Percentiles rank a stretch among this genome's conserved stretches.
Conservation (phyloP, 1,140 invertebrate species). For the Lordiphosa mommai region DNA sequence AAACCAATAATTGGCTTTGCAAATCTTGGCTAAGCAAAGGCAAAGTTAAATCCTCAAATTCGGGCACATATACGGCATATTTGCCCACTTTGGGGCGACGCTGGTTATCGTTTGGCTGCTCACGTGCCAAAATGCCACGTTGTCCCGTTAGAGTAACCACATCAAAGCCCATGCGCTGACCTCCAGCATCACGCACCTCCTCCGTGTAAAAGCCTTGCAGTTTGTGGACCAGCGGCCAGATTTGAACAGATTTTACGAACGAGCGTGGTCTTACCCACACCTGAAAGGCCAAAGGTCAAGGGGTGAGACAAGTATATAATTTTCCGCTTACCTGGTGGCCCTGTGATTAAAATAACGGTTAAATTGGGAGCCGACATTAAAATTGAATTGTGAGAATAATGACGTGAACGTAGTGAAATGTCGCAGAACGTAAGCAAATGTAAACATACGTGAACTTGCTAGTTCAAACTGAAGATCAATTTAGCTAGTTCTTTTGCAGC, state of each 20-base stretch:
- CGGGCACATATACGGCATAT: constrained; percentile 44
- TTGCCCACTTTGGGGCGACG: constrained; percentile 48
- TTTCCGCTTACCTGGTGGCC: constrained; percentile 29
- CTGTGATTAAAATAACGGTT: constrained; percentile 39
- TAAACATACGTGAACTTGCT: too few relatives aligned
- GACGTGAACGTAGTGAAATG: too few relatives aligned
- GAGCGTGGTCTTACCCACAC: constrained; percentile 54
- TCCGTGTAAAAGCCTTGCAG: constrained; percentile 54
- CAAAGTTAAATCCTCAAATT: constrained; percentile 44
- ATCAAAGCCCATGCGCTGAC: constrained; percentile 51
- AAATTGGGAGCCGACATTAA: constrained; percentile 20
- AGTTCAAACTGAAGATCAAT: too few relatives aligned
- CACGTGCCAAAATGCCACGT: constrained; percentile 37
- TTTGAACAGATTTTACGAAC: constrained; percentile 30
- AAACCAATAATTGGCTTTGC: constrained; percentile 18
- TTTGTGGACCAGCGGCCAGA: not conserved
- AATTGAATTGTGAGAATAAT: too few relatives aligned
- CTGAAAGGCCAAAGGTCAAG: not conserved
- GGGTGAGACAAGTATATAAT: not conserved
- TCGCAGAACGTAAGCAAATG: too few relatives aligned
- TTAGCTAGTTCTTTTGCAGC: too few relatives aligned
- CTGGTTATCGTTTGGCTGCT: not conserved
- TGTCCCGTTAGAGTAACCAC: constrained; percentile 34
- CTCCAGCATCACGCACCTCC: constrained; percentile 21
- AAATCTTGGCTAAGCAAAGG: constrained; percentile 1